phyloP scores from a whole-genome alignment of 1,140 invertebrate species.

The Teleopsis dalmanni region DNA sequence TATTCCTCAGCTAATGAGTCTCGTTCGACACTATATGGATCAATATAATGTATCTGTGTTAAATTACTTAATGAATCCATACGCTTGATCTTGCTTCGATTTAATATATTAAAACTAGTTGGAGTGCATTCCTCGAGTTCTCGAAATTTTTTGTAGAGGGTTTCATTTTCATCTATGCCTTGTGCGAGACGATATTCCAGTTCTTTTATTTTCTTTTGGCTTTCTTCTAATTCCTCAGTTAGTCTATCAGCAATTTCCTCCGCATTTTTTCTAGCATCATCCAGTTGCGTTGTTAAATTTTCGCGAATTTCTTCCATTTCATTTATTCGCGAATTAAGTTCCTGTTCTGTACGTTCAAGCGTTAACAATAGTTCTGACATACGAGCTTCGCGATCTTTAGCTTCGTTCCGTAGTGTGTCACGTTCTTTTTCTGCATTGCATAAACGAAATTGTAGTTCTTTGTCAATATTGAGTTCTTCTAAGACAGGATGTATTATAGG shows the following conservation, averaged over 20 bases:
- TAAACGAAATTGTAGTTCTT: constrained; percentile 29
- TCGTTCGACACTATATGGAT: constrained; percentile 65
- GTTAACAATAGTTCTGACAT: constrained; percentile 61
- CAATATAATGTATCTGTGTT: constrained; percentile 69
- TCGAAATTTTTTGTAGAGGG: constrained; percentile 58
- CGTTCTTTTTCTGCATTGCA: constrained; percentile 57
- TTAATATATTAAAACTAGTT: constrained; percentile 43
- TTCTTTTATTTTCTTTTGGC: constrained; percentile 36
- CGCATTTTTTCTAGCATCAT: constrained; percentile 44
- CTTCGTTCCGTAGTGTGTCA: constrained; percentile 57
- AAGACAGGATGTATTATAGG: constrained; percentile 35
- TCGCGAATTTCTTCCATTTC: constrained; percentile 53
- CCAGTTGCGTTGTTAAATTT: constrained; percentile 35
- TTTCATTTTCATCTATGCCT: constrained; percentile 71
- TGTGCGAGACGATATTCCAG: constrained; percentile 50
- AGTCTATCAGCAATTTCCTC: constrained; percentile 38
- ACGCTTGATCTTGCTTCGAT: constrained; percentile 52
- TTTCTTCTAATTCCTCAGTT: constrained; percentile 31
- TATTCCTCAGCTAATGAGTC: constrained; percentile 74
- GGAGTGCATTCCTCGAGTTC: constrained; percentile 57
- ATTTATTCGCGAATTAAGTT: constrained; percentile 58
- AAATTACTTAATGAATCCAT: constrained; percentile 73
- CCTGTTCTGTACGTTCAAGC: constrained; percentile 63
- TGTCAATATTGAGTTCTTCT: constrained; percentile 43
- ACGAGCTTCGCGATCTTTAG: constrained; percentile 57